Evolutionary conservation across 2,113 vertebrate genomes (phyloP).

Genomic region (Marmota monax): DNA sequence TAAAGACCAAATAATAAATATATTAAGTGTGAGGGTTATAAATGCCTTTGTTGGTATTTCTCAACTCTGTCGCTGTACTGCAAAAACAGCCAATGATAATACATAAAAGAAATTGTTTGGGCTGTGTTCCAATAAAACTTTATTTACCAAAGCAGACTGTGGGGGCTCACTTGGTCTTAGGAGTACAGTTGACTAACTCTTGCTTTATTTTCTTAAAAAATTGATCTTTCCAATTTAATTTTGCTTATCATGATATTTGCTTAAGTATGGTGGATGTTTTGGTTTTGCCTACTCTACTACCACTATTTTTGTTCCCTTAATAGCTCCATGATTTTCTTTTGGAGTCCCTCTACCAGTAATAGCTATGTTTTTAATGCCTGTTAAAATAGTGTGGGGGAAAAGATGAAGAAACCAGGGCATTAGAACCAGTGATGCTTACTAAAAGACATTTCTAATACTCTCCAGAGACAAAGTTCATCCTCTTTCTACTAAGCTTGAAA

Average conservation of each 20-base stretch:
- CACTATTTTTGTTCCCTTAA: neutral
- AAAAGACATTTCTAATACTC: neutral
- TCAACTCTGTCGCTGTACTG: neutral
- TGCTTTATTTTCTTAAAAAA: neutral
- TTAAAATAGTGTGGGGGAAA: neutral
- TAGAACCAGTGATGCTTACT: neutral
- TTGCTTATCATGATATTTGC: neutral
- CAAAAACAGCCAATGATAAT: neutral
- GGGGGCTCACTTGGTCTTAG: neutral
- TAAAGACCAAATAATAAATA: neutral
- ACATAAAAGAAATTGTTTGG: neutral
- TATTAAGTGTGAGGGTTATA: neutral
- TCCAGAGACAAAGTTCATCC: neutral
- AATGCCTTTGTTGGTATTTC: neutral
- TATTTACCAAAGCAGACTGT: neutral
- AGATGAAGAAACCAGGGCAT: neutral
- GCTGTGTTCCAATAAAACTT: conserved; percentile 28
- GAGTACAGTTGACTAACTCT: neutral
- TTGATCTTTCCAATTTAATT: neutral
- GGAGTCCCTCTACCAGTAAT: neutral
- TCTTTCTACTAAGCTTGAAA: neutral
- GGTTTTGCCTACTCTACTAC: neutral
- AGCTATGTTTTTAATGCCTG: neutral
- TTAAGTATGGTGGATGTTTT: neutral
- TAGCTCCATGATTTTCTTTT: neutral